Evolutionary conservation across 2,888 invertebrate genomes (phyloP).

Genomic region (Andrena praecox): DNA sequence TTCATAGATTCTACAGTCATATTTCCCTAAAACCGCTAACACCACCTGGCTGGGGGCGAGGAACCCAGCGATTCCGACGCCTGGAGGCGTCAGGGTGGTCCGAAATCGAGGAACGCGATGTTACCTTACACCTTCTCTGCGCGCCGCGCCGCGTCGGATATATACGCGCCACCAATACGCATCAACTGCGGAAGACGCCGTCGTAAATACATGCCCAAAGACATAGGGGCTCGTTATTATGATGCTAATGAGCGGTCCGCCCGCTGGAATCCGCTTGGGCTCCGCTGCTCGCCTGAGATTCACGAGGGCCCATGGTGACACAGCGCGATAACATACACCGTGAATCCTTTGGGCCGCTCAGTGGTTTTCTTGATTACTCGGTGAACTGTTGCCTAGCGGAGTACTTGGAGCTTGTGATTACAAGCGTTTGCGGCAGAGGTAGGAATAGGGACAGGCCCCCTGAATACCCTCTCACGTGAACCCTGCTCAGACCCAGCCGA

Average conservation of each 20-base stretch:
- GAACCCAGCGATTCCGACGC: not conserved
- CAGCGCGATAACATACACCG: conserved; percentile 38
- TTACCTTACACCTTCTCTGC: conserved; percentile 80
- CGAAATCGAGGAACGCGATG: conserved; percentile 74
- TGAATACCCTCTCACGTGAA: not conserved
- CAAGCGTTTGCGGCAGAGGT: too few relatives aligned
- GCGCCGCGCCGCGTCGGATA: conserved; percentile 63
- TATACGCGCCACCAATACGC: conserved; percentile 81
- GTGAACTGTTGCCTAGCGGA: too few relatives aligned
- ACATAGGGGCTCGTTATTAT: conserved; percentile 81
- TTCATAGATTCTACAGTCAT: not conserved
- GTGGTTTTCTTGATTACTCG: too few relatives aligned
- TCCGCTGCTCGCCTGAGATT: conserved; percentile 59
- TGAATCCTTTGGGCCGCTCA: conserved; percentile 4
- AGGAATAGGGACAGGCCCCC: too few relatives aligned
- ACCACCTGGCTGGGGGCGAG: not conserved
- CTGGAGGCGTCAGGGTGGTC: conserved; percentile 77
- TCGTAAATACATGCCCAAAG: conserved; percentile 79
- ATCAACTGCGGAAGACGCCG: conserved; percentile 78
- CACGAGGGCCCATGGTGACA: conserved; percentile 57
- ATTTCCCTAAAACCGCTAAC: not conserved
- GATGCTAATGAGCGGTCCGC: conserved; percentile 80
- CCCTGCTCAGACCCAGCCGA: not conserved
- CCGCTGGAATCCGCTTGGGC: conserved; percentile 66
- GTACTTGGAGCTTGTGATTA: too few relatives aligned